A percentile compares a stretch with the other conserved stretches of the same genome.
phyloP scores from a whole-genome alignment of 2,888 invertebrate genomes.

The Diarsia rubi region DNA sequence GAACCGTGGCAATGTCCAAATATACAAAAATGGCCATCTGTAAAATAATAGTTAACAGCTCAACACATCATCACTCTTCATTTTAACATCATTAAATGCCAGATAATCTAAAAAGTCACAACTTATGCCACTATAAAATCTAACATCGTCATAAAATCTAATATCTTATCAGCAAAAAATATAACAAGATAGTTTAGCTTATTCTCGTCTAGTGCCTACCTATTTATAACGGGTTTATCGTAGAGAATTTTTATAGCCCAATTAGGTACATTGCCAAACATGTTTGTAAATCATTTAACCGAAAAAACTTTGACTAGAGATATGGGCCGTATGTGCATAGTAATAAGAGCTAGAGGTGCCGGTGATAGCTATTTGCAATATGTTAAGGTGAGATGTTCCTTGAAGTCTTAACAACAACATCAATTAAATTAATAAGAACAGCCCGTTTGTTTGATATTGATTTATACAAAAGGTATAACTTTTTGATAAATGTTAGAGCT shows the following conservation, averaged over 20 bases:
- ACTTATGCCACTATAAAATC: conserved; percentile 40
- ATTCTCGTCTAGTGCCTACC: conserved; percentile 33
- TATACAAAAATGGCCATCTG: background rate
- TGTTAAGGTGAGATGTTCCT: background rate
- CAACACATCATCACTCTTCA: background rate
- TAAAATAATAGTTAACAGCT: background rate
- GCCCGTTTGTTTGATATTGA: too few relatives aligned
- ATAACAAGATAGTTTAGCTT: conserved; percentile 45
- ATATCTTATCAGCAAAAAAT: conserved; percentile 58
- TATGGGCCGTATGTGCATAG: conserved; percentile 7
- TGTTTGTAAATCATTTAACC: conserved; percentile 47
- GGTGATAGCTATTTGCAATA: background rate
- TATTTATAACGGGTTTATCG: conserved; percentile 43
- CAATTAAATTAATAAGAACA: too few relatives aligned
- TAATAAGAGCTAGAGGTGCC: conserved; percentile 16
- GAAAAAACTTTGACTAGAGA: conserved; percentile 16
- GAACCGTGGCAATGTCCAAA: background rate
- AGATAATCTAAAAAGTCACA: conserved; percentile 6
- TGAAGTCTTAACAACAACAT: background rate
- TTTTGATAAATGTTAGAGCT: too few relatives aligned
- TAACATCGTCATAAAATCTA: conserved; percentile 56
- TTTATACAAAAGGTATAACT: too few relatives aligned
- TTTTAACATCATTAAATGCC: background rate
- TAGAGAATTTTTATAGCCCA: conserved; percentile 50
- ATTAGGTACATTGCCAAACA: conserved; percentile 61